These are phyloP conservation scores for Plagiodera versicolora DNA, from an alignment of 2,888 invertebrate species.

Conservation along the genomic window DNA sequence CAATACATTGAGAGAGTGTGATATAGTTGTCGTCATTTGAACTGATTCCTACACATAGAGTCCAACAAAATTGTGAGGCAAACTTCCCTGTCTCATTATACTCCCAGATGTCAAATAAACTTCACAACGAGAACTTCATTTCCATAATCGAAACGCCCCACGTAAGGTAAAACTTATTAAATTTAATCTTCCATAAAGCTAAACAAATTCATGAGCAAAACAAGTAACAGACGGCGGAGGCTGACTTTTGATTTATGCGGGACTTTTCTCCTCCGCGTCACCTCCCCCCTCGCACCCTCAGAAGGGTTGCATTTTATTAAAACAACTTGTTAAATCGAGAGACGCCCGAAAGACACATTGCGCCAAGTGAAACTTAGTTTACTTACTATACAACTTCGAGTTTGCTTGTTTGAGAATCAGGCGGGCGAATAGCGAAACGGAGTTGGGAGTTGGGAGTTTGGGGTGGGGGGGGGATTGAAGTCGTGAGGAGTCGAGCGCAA, in stretches of 20 bases:
- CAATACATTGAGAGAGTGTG: no score
- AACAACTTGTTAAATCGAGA: slow-evolving; percentile 57
- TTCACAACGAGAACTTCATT: slow-evolving; percentile 2
- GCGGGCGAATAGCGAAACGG: slow-evolving; percentile 30
- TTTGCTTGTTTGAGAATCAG: slow-evolving; percentile 42
- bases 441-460: slow-evolving; percentile 21
- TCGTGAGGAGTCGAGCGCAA: slow-evolving; percentile 36
- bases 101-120: slow-evolving; percentile 9
- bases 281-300: slow-evolving; percentile 45
- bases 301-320: slow-evolving; percentile 56
- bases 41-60: no score
- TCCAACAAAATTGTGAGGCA: no score
- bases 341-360: slow-evolving; percentile 45
- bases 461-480: background rate
- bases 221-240: slow-evolving; percentile 43
- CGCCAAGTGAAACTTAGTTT: slow-evolving; percentile 46
- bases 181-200: slow-evolving; percentile 47
- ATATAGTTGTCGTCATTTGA: no score
- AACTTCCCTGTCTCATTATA: background rate
- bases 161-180: slow-evolving; percentile 40
- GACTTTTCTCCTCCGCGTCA: slow-evolving; percentile 48
- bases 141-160: slow-evolving; percentile 28
- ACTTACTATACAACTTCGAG: slow-evolving; percentile 44
- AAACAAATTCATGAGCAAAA: slow-evolving; percentile 48
- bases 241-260: slow-evolving; percentile 55